A percentile compares a stretch with the other conserved stretches of the same genome.
Conservation (phyloP, 2,113 vertebrate genomes). For the Bostrychus sinensis region DNA sequence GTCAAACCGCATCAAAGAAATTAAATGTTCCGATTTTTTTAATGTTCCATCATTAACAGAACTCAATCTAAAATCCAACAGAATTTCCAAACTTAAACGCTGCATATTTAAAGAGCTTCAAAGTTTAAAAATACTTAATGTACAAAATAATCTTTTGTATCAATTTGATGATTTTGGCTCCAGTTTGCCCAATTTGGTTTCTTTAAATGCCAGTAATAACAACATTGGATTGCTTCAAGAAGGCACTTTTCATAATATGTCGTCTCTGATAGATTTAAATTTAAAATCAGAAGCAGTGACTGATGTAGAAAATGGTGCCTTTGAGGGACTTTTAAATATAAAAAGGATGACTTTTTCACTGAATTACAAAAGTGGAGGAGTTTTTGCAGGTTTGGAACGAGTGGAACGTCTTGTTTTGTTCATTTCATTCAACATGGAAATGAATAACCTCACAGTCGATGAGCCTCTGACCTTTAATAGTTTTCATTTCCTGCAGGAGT, state of each 20-base stretch:
- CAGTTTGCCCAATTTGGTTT: neutral
- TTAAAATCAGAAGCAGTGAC: neutral
- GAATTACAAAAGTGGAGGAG: too few relatives aligned
- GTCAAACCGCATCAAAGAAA: conserved; percentile 42
- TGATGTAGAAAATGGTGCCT: neutral
- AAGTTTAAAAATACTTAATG: conserved; percentile 31
- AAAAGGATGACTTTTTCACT: neutral
- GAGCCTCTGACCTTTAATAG: too few relatives aligned
- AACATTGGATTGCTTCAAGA: neutral
- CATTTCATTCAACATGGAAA: neutral
- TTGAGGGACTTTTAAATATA: neutral
- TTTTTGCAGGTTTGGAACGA: neutral
- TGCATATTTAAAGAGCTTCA: conserved; percentile 47
- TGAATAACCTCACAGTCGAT: neutral
- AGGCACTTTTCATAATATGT: neutral
- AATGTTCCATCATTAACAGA: conserved; percentile 36
- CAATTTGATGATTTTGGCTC: neutral
- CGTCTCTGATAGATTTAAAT: neutral
- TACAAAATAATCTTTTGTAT: conserved; percentile 25
- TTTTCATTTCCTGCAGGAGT: neutral
- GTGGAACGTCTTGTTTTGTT: neutral
- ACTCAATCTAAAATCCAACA: conserved; percentile 52
- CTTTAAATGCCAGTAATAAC: neutral
- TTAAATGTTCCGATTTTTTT: conserved; percentile 52
- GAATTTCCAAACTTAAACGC: conserved; percentile 30